Evolutionary conservation across 2,888 invertebrate species (phyloP).

Genomic region (Drosophila melanosoma): DNA sequence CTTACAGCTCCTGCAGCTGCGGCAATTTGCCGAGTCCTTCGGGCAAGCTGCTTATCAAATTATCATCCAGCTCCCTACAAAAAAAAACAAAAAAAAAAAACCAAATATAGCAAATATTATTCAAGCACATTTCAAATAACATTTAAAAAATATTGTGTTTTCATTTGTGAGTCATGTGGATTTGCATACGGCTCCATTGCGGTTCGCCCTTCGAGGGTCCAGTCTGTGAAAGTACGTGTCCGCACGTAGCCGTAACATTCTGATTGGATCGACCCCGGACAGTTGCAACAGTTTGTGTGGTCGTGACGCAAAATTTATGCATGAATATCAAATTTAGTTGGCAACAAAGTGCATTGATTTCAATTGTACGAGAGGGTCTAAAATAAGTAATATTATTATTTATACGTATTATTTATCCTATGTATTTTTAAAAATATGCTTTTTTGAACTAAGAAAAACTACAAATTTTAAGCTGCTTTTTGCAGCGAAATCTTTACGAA

Average conservation of each 20-base stretch:
- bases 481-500: too few relatives aligned
- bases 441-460: neutral
- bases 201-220: constrained; percentile 59
- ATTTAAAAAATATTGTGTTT: constrained; percentile 48
- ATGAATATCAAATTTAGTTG: constrained; percentile 55
- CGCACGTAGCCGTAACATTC: constrained; percentile 59
- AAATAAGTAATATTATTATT: neutral
- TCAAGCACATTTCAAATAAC: constrained; percentile 39
- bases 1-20: constrained; percentile 94
- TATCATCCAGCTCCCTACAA: constrained; percentile 90
- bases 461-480: too few relatives aligned
- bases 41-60: constrained; percentile 91
- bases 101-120: constrained; percentile 36
- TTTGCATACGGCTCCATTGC: constrained; percentile 56
- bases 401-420: neutral
- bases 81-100: constrained; percentile 83
- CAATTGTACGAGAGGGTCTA: constrained; percentile 56
- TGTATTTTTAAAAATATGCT: neutral
- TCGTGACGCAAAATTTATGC: constrained; percentile 67
- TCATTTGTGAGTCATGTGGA: constrained; percentile 37
- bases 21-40: constrained; percentile 90
- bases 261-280: constrained; percentile 45
- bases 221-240: constrained; percentile 69
- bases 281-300: constrained; percentile 26
- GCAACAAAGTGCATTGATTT: constrained; percentile 61